A percentile compares a stretch with the other conserved stretches of the same genome.
Conservation (phyloP, 2,113 vertebrate genomes). For the Cebus imitator region DNA sequence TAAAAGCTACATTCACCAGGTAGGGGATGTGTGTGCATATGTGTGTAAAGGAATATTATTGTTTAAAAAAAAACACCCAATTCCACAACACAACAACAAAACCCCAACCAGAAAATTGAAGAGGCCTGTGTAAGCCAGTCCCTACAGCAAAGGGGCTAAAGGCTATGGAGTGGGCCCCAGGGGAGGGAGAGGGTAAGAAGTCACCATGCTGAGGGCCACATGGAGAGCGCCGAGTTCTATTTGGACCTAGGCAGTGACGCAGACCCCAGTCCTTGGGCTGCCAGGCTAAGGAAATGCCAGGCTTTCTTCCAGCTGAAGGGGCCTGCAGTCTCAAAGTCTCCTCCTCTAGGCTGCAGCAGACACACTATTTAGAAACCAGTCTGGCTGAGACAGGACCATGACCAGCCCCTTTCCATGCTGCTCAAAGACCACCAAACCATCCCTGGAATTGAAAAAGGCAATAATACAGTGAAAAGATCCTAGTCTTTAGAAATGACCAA, state of each 20-base stretch:
- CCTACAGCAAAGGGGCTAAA: background rate
- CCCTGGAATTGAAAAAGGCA: background rate
- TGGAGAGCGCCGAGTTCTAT: background rate
- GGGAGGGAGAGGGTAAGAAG: background rate
- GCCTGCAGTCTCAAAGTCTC: background rate
- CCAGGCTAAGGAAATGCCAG: background rate
- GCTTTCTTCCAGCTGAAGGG: background rate
- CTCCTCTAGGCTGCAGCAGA: background rate
- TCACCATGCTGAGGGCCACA: background rate
- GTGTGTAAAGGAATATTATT: background rate
- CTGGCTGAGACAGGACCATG: background rate
- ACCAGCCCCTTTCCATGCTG: background rate
- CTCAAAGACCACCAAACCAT: background rate
- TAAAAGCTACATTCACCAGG: background rate
- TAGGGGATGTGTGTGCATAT: background rate
- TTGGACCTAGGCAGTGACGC: background rate
- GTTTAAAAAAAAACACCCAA: background rate
- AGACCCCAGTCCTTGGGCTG: background rate
- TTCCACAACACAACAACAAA: background rate
- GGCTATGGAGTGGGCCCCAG: background rate
- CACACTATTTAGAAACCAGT: background rate
- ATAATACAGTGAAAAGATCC: background rate
- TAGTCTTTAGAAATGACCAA: background rate
- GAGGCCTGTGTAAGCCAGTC: background rate
- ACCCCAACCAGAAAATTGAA: constrained; percentile 58